Conservation (phyloP, 1,140 invertebrate genomes). For the Lamellibrachia luymesi region DNA sequence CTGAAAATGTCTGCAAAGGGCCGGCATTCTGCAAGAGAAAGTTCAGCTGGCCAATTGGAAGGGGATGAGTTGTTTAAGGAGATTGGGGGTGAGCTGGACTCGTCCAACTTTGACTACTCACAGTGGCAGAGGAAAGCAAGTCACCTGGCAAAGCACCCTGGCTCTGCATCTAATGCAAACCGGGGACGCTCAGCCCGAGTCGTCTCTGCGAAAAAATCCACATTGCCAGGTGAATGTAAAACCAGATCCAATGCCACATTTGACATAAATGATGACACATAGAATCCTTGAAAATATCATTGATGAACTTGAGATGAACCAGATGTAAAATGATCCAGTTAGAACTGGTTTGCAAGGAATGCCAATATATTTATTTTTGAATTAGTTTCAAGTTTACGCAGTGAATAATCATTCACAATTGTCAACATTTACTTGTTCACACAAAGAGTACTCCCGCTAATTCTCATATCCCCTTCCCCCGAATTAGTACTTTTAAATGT, state of each 20-base stretch:
- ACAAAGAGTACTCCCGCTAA: too few species aligned
- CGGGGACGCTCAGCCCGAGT: not conserved
- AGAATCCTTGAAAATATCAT: too few species aligned
- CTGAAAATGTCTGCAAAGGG: not conserved
- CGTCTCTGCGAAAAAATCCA: not conserved
- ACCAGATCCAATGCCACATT: not conserved
- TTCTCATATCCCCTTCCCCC: too few species aligned
- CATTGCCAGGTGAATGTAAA: not conserved
- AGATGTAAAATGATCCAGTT: too few species aligned
- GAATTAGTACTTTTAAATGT: too few species aligned
- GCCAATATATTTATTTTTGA: too few species aligned
- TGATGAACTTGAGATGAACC: too few species aligned
- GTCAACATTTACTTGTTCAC: too few species aligned
- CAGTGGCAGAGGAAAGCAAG: constrained; percentile 16
- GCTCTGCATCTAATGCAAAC: not conserved
- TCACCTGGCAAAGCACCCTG: not conserved
- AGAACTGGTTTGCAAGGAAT: too few species aligned
- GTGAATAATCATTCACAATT: too few species aligned
- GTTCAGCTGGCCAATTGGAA: constrained; percentile 6
- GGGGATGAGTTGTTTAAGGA: constrained; percentile 23
- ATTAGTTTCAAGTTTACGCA: too few species aligned
- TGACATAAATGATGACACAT: not conserved
- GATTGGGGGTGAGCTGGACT: constrained; percentile 20
- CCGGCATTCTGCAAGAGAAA: not conserved
- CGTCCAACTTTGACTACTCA: constrained; percentile 20